Evolutionary conservation across 1,140 invertebrate genomes (phyloP), one percentile per base, ranked within the genome.

Genomic region (Trichonephila clavata): DNA sequence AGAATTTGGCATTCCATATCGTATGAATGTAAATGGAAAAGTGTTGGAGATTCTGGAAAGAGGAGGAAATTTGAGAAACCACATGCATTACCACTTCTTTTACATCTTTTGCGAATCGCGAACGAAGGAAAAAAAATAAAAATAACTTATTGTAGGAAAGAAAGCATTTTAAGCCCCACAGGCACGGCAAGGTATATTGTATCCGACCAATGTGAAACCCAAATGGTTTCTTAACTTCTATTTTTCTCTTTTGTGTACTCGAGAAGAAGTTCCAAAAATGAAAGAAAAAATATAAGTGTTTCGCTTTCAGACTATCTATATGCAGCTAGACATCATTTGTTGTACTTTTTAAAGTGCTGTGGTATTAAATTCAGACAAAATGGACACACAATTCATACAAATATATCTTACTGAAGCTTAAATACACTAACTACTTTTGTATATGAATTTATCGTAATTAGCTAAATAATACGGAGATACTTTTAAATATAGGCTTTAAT

Each of bases 191-290:
- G 21, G 77, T 81, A 43, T 39, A 50, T 39, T 21, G 43, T 81
- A 81, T 81, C 77, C 32, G 13, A 10, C 21, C 39, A 13, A 32
- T 77, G 16, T 18, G n/a, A 32, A 77, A 16, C 24, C 39, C 32
- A 77, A 39, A 39, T 24, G 71, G 24, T 77, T 39, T 77, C 71
- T 77, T 77, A 77, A 81, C 77, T 81, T 43, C 32, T 77, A 77
- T 16, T 32, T 77, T 77, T 7, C 24, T 81, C 77, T 43, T 81
- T 81, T 81, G 32, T 81, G 21, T 14, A 16, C n/a, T 20, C 77
- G 6, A 43, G 16, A 43, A 6, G 32, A 32, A 43, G 20, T 43
- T 81, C 77, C 0, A 81, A 81, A 81, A 81, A 81, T 18, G 20
- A 13, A 39, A 81, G 7, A 13, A 3, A n/a, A 1, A n/a, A 8